Conservation (phyloP, 2,113 vertebrate species). For the Platichthys flesus region DNA sequence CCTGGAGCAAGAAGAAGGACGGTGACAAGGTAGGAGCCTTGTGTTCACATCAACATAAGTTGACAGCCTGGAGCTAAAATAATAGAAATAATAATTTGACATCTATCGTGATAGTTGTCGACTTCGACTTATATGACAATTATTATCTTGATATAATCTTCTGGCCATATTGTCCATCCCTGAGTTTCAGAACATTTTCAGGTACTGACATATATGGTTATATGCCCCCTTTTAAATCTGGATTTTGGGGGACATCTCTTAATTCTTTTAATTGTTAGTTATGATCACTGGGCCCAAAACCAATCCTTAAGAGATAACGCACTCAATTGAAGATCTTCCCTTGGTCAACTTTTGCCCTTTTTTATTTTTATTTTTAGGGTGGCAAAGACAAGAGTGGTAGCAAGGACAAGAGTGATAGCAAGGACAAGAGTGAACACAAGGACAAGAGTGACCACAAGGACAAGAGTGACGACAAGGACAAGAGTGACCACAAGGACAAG, state of each 20-base stretch:
- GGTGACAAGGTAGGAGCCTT: constrained; percentile 44
- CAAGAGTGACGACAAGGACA: constrained; percentile 13
- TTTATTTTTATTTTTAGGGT: background rate
- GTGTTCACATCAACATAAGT: background rate
- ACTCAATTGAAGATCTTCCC: background rate
- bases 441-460: background rate
- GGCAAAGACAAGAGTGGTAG: background rate
- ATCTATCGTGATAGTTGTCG: too few species aligned
- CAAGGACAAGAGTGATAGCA: constrained; percentile 4
- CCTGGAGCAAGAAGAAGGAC: constrained; percentile 51
- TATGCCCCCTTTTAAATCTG: too few species aligned
- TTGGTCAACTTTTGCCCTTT: background rate
- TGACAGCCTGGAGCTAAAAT: too few species aligned
- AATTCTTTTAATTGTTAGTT: background rate
- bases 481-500: constrained; percentile 21
- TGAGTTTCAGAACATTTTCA: too few species aligned
- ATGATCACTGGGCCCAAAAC: background rate
- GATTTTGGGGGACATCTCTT: too few species aligned
- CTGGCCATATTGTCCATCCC: too few species aligned
- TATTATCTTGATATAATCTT: too few species aligned
- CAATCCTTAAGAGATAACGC: background rate
- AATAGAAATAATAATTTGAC: too few species aligned
- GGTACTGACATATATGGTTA: too few species aligned
- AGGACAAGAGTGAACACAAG: constrained; percentile 10
- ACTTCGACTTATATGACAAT: too few species aligned